Evolutionary conservation across 2,113 vertebrate genomes (phyloP).

Genomic region (Uropsilus gracilis): DNA sequence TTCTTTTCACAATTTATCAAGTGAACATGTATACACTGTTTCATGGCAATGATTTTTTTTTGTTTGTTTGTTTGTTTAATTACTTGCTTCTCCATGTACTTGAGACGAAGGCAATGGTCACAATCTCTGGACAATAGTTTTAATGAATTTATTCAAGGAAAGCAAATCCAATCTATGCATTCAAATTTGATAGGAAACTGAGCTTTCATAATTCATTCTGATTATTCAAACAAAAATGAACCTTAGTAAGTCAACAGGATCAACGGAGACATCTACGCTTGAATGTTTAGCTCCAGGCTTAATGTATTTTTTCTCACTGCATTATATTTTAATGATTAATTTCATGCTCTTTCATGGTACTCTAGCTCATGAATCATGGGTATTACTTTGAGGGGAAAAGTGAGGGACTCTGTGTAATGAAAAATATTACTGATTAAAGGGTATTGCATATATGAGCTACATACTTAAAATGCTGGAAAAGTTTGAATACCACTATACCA

Average conservation of each 20-base stretch:
- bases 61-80: too few relatives aligned
- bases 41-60: background rate
- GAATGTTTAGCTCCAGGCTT: slow-evolving; percentile 27
- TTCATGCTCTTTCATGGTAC: slow-evolving; percentile 50
- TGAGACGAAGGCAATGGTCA: background rate
- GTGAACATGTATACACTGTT: background rate
- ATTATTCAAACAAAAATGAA: slow-evolving; percentile 53
- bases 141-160: slow-evolving; percentile 40
- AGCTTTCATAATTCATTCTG: slow-evolving; percentile 42
- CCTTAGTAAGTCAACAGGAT: slow-evolving; percentile 31
- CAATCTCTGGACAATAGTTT: background rate
- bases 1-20: slow-evolving; percentile 28
- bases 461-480: background rate
- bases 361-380: slow-evolving; percentile 29
- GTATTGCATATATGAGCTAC: background rate
- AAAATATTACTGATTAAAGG: slow-evolving; percentile 51
- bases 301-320: slow-evolving; percentile 63
- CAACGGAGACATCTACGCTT: slow-evolving; percentile 5
- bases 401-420: background rate
- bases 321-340: slow-evolving; percentile 71
- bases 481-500: background rate
- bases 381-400: slow-evolving; percentile 33
- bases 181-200: slow-evolving; percentile 10
- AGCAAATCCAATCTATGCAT: background rate
- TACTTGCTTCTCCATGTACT: background rate